A percentile compares a stretch with the other conserved stretches of the same genome.
Evolutionary conservation across 1,140 invertebrate genomes (phyloP).

Genomic region (Heliconius hewitsoni): DNA sequence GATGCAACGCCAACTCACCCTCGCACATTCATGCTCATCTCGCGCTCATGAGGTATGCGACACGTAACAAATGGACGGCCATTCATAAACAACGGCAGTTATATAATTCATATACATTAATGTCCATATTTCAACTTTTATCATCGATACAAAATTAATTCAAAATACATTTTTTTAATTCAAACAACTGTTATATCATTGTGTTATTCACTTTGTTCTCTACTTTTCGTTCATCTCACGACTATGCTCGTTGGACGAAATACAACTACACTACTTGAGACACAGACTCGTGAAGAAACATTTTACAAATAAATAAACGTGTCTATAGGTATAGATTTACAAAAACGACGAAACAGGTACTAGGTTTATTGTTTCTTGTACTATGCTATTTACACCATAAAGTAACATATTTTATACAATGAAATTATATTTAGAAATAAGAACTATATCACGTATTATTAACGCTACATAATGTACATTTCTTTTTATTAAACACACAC

Average conservation of each 20-base stretch:
- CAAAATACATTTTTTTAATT: neutral
- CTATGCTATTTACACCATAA: no score
- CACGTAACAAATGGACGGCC: slow-evolving; percentile 57
- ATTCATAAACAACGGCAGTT: slow-evolving; percentile 64
- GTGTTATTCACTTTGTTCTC: neutral
- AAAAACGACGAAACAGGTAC: no score
- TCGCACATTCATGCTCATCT: slow-evolving; percentile 42
- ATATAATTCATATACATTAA: slow-evolving; percentile 36
- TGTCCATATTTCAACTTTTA: slow-evolving; percentile 9
- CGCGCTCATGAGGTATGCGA: slow-evolving; percentile 39
- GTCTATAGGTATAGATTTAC: no score
- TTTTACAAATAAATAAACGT: no score
- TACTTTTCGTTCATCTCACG: neutral
- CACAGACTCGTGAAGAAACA: no score
- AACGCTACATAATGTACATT: neutral
- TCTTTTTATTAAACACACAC: no score
- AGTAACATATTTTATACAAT: no score
- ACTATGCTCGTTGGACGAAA: no score
- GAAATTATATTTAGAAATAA: neutral
- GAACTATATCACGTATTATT: neutral
- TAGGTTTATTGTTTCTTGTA: no score
- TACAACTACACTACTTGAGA: no score
- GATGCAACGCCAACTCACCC: slow-evolving; percentile 51
- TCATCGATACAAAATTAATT: neutral
- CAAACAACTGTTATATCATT: no score